A percentile compares a stretch with the other conserved stretches of the same genome.
phyloP scores from a whole-genome alignment of 2,113 vertebrate species.

The Myotis davidii region DNA sequence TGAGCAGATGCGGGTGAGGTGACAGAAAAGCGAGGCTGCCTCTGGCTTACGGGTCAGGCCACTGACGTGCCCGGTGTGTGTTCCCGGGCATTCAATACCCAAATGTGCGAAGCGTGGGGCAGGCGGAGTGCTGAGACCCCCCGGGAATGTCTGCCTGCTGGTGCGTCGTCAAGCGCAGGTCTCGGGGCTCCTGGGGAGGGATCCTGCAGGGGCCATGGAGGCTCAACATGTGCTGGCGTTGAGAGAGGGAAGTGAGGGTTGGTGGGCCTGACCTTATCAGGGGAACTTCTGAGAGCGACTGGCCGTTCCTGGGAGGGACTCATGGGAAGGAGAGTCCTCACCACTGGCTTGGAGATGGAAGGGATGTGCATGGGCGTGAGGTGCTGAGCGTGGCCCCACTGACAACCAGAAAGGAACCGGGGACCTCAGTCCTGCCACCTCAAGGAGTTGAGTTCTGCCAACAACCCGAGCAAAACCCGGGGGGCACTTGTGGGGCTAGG shows the following conservation, averaged over 20 bases:
- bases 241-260: background rate
- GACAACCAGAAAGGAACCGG: background rate
- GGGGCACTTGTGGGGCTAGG: background rate
- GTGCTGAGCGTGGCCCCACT: background rate
- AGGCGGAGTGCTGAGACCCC: background rate
- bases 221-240: background rate
- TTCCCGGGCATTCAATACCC: background rate
- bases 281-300: background rate
- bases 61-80: background rate
- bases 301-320: background rate
- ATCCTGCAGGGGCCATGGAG: background rate
- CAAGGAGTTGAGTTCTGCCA: background rate
- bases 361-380: background rate
- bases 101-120: background rate
- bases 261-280: background rate
- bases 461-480: no score
- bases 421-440: background rate
- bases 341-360: background rate
- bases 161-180: fast-evolving
- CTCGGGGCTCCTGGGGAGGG: background rate
- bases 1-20: background rate
- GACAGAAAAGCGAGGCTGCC: background rate
- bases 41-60: background rate
- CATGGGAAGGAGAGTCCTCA: background rate
- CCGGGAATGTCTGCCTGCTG: background rate